phyloP scores from a whole-genome alignment of 2,113 vertebrate species.

The Ceyx cyanopectus region DNA sequence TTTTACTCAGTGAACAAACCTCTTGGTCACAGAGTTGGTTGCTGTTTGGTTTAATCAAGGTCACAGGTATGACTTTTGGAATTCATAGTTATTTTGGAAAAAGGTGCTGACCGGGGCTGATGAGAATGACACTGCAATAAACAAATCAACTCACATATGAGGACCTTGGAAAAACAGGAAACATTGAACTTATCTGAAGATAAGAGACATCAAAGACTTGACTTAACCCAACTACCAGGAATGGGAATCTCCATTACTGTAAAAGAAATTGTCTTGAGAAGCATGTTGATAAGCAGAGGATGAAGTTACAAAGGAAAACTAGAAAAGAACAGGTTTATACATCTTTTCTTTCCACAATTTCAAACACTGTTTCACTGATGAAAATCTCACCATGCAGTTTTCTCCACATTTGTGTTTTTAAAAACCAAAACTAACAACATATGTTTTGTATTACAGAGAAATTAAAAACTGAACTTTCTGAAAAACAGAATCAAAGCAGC shows the following conservation, averaged over 20 bases:
- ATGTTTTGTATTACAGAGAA: neutral
- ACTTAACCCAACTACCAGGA: neutral
- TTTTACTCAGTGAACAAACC: neutral
- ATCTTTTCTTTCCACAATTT: neutral
- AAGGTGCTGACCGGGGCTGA: neutral
- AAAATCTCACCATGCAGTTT: neutral
- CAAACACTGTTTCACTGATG: neutral
- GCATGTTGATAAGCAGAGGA: neutral
- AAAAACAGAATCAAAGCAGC: slow-evolving; percentile 5
- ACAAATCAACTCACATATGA: neutral
- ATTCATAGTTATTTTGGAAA: neutral
- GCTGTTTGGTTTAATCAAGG: neutral
- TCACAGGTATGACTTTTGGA: neutral
- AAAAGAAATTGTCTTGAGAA: slow-evolving; percentile 29
- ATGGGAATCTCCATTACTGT: neutral
- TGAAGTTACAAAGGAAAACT: neutral
- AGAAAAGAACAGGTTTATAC: neutral
- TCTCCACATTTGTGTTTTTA: neutral
- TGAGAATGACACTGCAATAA: neutral
- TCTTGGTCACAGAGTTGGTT: neutral
- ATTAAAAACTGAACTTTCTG: slow-evolving; percentile 4
- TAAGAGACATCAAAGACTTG: slow-evolving; percentile 19
- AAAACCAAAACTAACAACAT: neutral
- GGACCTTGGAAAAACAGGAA: neutral
- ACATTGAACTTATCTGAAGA: slow-evolving; percentile 6